A percentile compares a stretch with the other conserved stretches of the same genome.
Conservation (phyloP, 2,888 invertebrate species). For the Netelia virgata region DNA sequence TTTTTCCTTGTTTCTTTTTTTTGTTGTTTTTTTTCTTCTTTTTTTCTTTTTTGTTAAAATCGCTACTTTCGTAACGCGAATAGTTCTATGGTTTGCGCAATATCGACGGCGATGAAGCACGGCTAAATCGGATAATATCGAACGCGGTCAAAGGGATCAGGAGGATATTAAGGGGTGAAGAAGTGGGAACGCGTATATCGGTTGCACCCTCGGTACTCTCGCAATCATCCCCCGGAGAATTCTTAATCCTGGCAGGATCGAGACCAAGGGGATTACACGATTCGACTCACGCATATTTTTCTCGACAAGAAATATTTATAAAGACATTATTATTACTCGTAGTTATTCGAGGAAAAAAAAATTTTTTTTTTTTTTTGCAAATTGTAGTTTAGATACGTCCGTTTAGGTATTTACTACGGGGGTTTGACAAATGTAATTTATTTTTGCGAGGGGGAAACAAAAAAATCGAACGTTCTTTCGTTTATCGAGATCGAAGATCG, state of each 20-base stretch:
- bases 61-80: constrained; percentile 33
- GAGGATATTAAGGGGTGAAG: not conserved
- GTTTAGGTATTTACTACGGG: not conserved
- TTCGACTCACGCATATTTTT: not conserved
- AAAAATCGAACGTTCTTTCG: not conserved
- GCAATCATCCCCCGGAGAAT: constrained; percentile 38
- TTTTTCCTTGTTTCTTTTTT: not conserved
- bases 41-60: constrained; percentile 3
- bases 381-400: too few species aligned
- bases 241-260: constrained; percentile 37
- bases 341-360: too few species aligned
- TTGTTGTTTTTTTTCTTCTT: not conserved
- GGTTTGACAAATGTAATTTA: not conserved
- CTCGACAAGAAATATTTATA: not conserved
- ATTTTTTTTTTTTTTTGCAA: too few species aligned
- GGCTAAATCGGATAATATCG: constrained; percentile 42
- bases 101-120: constrained; percentile 22
- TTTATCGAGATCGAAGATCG: not conserved
- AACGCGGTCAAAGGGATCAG: constrained; percentile 45
- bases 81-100: constrained; percentile 42
- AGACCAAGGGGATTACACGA: constrained; percentile 13
- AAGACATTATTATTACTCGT: too few species aligned
- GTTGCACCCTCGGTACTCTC: constrained; percentile 39
- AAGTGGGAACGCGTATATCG: constrained; percentile 32
- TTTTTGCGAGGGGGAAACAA: not conserved